A percentile compares a stretch with the other conserved stretches of the same genome.
phyloP scores from a whole-genome alignment of 2,888 invertebrate genomes.

The Hipparchia sbordonii region DNA sequence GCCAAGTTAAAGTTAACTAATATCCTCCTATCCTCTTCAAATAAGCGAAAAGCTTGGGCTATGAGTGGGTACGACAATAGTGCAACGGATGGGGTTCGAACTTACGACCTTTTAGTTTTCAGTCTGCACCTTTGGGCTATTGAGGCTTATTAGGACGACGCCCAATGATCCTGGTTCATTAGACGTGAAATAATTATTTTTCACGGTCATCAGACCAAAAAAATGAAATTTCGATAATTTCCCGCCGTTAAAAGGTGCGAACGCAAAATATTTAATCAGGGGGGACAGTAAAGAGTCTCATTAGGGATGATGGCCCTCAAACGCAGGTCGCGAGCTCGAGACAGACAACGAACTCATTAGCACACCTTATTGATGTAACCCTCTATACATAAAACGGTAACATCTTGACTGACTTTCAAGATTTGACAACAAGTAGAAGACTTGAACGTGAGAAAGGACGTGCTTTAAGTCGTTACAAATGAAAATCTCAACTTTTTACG shows the following conservation, averaged over 20 bases:
- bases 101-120: too few relatives aligned
- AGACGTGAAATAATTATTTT: conserved; percentile 8
- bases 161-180: conserved; percentile 1
- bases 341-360: conserved; percentile 49
- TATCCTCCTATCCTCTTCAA: too few relatives aligned
- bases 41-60: too few relatives aligned
- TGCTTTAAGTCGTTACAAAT: too few relatives aligned
- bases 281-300: conserved; percentile 67
- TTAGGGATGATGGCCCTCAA: conserved; percentile 63
- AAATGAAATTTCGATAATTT: conserved; percentile 41
- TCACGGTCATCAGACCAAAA: conserved; percentile 28
- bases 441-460: neutral
- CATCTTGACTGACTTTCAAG: conserved; percentile 17
- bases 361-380: conserved; percentile 38
- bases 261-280: conserved; percentile 65
- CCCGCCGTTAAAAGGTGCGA: conserved; percentile 50
- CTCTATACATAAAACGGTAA: conserved; percentile 22
- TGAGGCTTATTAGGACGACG: too few relatives aligned
- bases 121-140: too few relatives aligned
- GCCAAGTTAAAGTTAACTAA: too few relatives aligned
- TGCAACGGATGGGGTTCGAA: too few relatives aligned
- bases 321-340: conserved; percentile 51
- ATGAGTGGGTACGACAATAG: too few relatives aligned
- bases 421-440: conserved; percentile 4
- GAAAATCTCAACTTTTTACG: too few relatives aligned